Evolutionary conservation across 2,797 vertebrate species (phyloP), one percentile per base, ranked within the genome.

Genomic region (Antennarius maculatus): DNA sequence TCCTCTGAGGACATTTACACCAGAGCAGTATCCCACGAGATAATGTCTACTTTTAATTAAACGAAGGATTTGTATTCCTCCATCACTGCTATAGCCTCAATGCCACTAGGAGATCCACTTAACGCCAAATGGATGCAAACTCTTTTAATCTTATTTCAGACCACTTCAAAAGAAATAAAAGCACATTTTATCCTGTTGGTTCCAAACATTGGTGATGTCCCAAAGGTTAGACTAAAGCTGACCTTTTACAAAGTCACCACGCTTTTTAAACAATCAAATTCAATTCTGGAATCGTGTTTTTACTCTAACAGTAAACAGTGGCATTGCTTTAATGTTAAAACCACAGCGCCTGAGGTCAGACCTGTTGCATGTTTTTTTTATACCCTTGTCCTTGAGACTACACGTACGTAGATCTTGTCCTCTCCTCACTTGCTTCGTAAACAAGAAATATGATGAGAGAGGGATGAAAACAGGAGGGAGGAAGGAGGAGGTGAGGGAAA

Each of bases 81-180:
- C 69, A 65, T 71, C 64, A 75, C 11, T 23, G 49, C 57, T 27
- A 18, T 27, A 61, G 59, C 49, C 45, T 66, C 66, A 79, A 69
- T 62, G 51, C 61, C 65, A 59, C 18, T 48, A 73, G 43, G 18
- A 34, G 23, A 76, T 84, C 50, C 63, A 65, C 74, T 81, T 80
- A 54, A 60, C 58, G 45, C 64, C 31, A 66, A 72, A 74, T 10
- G 7, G 28, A 68, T 11, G 28, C 29, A 62, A 66, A 80, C 37
- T 42, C 57, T 41, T 57, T 57, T 79, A 17, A 79, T 71, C 51
- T 71, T 23, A 76, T 71, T 75, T 79, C n/a, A 42, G 27, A 23
- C 66, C 68, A 62, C 84, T 76, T 88, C 66, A 74, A 68, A 69
- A 76, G 54, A 80, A 77, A 75, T 61, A 50, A 73, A 77, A 69